Percentiles rank a stretch among this genome's conserved stretches.
phyloP scores from a whole-genome alignment of 2,888 invertebrate species.

The Callosobruchus maculatus region DNA sequence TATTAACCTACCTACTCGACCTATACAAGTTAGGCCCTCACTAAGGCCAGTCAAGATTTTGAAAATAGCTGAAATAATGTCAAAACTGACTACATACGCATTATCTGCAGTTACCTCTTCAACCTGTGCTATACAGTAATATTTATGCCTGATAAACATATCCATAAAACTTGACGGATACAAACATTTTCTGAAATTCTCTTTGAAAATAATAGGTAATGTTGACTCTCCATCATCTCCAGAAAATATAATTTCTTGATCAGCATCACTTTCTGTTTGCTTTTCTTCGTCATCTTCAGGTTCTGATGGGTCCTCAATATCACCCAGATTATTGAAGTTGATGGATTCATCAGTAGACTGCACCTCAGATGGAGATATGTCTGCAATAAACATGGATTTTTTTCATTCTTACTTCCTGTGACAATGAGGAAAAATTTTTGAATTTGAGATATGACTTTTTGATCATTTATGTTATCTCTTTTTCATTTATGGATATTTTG shows the following conservation, averaged over 20 bases:
- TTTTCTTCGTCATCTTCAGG: slow-evolving; percentile 26
- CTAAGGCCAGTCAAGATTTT: slow-evolving; percentile 36
- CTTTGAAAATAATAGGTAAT: slow-evolving; percentile 51
- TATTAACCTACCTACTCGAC: slow-evolving; percentile 32
- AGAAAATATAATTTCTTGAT: slow-evolving; percentile 12
- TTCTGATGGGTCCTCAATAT: slow-evolving; percentile 11
- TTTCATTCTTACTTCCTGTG: too few species aligned
- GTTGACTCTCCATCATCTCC: slow-evolving; percentile 54
- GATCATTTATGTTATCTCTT: too few species aligned
- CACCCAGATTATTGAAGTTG: slow-evolving; percentile 1
- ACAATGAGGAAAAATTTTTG: too few species aligned
- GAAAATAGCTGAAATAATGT: slow-evolving; percentile 61
- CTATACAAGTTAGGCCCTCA: slow-evolving; percentile 35
- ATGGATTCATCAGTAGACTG: slow-evolving; percentile 7
- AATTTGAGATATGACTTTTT: too few species aligned
- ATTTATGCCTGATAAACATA: slow-evolving; percentile 60
- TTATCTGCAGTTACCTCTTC: slow-evolving; percentile 64
- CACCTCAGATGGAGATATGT: slow-evolving; percentile 5
- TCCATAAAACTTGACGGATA: slow-evolving; percentile 69
- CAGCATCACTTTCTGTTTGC: background rate
- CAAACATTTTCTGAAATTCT: slow-evolving; percentile 57
- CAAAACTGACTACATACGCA: slow-evolving; percentile 57
- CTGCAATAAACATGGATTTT: background rate
- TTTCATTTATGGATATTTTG: too few species aligned
- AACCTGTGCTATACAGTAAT: slow-evolving; percentile 67